phyloP scores from a whole-genome alignment of 2,113 vertebrate genomes.

The Phasianus colchicus region DNA sequence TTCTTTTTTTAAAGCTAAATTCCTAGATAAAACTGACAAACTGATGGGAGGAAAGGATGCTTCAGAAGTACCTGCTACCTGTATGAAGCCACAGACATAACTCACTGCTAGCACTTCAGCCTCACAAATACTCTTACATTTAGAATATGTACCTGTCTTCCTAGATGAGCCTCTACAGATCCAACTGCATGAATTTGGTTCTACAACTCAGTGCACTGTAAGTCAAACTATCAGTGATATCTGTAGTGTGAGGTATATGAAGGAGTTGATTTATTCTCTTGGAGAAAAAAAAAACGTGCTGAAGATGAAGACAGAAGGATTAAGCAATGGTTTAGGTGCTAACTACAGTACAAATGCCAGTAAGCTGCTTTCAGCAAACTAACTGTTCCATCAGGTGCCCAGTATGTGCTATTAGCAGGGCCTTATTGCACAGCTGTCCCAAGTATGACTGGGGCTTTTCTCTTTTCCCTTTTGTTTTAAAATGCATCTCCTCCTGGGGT shows the following conservation, averaged over 20 bases:
- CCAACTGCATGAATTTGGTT: background rate
- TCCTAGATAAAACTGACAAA: background rate
- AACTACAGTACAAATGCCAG: background rate
- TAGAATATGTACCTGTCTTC: background rate
- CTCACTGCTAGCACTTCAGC: background rate
- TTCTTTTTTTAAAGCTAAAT: background rate
- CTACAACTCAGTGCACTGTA: background rate
- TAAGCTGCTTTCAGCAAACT: background rate
- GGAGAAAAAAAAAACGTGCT: background rate
- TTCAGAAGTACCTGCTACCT: background rate
- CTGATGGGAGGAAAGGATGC: background rate
- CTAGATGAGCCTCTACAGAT: background rate
- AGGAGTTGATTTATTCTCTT: background rate
- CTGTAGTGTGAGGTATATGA: background rate
- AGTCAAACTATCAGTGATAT: background rate
- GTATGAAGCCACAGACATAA: background rate
- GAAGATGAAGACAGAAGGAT: background rate
- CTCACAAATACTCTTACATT: background rate
- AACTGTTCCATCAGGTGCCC: background rate
- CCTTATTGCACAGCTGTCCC: background rate
- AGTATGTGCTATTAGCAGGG: background rate
- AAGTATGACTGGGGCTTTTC: fast-evolving
- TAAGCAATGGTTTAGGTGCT: background rate
- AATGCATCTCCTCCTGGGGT: background rate
- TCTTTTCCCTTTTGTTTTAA: background rate